Evolutionary conservation across 2,797 vertebrate species (phyloP), one percentile per base, ranked within the genome.

Genomic region (Poeciliopsis presidionis): DNA sequence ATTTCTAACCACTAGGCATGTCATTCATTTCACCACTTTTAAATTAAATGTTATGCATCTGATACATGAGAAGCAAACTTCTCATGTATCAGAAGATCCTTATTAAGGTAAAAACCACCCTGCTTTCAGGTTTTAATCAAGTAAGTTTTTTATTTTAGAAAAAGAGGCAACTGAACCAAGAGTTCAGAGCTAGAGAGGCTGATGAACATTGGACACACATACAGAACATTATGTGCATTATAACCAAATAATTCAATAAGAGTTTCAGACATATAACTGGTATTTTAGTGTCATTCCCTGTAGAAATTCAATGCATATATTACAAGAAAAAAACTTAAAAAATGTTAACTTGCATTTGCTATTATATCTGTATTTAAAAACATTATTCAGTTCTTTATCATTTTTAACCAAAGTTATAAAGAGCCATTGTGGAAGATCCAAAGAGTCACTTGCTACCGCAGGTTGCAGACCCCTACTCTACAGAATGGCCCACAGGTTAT

Each of bases 1-100:
- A 69, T 67, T 79, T 71, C 74, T 49, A 84, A 69, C 80, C 75
- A 63, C 36, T 43, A 61, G 81, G 59, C 80, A 78, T 78, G 47
- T 81, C 80, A 86, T 20, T 63, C 33, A 36, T 20, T 63, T 45
- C 71, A 67, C 36, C 36, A 67, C 36, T 65, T 69, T 69, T 43
- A 41, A 41, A 69, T 69, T 13, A 69, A 69, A 36, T 14, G 14
- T 36, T 63, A 63, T 63, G 14, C 61, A 63, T 36, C 61, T 63
- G 61, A 63, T 33, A 65, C 18, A 39, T 36, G 18, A 39, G 16
- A 63, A 36, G 33, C 57, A 36, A 63, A 36, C 16, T 36, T 22
- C 20, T 51, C 49, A 51, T 22, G 18, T 51, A 22, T 8, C 49
- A 22, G 55, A 28, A 28, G 55, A 57, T 43, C 5, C 36, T 2